A percentile compares a stretch with the other conserved stretches of the same genome.
Evolutionary conservation across 2,113 vertebrate genomes (phyloP).

Genomic region (Setophaga kirtlandii): DNA sequence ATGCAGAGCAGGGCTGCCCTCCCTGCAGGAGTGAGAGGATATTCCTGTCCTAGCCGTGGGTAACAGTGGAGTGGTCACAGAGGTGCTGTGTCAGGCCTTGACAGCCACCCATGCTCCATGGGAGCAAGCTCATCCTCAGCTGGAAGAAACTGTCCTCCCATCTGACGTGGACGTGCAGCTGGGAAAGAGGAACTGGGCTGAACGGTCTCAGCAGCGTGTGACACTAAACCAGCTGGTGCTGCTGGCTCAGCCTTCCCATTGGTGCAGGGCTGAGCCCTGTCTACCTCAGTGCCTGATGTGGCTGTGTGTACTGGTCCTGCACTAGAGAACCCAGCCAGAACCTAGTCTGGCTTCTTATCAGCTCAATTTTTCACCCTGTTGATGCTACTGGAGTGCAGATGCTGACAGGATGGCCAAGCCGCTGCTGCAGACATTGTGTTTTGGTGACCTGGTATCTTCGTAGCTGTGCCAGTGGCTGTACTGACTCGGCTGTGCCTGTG

Average conservation of each 20-base stretch:
- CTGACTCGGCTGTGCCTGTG: not conserved
- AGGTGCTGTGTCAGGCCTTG: not conserved
- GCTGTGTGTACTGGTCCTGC: not conserved
- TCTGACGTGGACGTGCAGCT: not conserved
- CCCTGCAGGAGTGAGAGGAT: not conserved
- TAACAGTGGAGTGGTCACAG: not conserved
- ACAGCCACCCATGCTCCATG: not conserved
- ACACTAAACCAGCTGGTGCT: not conserved
- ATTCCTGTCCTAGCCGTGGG: not conserved
- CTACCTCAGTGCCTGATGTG: not conserved
- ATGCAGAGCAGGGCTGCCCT: not conserved
- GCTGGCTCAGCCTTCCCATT: not conserved
- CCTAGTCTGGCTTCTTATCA: not conserved
- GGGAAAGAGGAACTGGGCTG: not conserved
- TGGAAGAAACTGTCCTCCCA: not conserved
- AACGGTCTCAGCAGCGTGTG: accelerated
- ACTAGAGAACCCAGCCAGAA: not conserved
- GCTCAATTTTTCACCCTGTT: not conserved
- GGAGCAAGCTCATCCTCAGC: not conserved
- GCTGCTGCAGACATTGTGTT: accelerated
- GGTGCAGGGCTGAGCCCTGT: not conserved
- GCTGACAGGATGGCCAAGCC: not conserved
- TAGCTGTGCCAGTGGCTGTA: not conserved
- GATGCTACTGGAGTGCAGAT: not conserved
- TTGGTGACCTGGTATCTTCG: not conserved